Evolutionary conservation across 2,888 invertebrate genomes (phyloP).

Genomic region (Drosophila tanythrix): DNA sequence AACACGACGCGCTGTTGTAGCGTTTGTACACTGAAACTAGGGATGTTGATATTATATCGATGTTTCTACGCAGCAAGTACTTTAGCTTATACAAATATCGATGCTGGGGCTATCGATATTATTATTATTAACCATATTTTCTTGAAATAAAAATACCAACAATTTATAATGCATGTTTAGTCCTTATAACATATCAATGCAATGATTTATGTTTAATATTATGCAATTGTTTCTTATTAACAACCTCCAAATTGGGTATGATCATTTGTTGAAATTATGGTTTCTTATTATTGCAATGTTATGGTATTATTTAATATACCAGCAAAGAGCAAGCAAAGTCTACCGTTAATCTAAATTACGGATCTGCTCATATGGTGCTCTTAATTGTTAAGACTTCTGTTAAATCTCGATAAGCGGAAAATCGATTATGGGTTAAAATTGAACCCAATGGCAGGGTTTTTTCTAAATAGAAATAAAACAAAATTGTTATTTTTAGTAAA

Average conservation of each 20-base stretch:
- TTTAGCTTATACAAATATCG: not conserved
- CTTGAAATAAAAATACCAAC: not conserved
- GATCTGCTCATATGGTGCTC: not conserved
- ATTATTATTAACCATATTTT: not conserved
- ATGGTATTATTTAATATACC: not conserved
- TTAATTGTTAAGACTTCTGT: not conserved
- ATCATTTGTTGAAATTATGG: not conserved
- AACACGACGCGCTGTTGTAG: conserved; percentile 62
- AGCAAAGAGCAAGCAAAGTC: not conserved
- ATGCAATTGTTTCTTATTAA: not conserved
- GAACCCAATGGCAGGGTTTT: not conserved
- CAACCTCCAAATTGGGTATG: not conserved
- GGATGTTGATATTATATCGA: conserved; percentile 25
- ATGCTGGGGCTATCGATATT: conserved; percentile 6
- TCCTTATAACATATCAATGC: not conserved
- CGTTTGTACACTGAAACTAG: conserved; percentile 48
- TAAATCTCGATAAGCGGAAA: not conserved
- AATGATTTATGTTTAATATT: not conserved
- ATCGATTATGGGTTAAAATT: not conserved
- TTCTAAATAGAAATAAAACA: not conserved
- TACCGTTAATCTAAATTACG: not conserved
- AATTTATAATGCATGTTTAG: not conserved
- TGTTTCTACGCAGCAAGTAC: conserved; percentile 1
- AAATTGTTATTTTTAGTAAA: not conserved
- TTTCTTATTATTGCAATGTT: not conserved